Percentiles rank a stretch among this genome's conserved stretches.
phyloP scores from a whole-genome alignment of 1,140 invertebrate species.

The Microplitis demolitor region DNA sequence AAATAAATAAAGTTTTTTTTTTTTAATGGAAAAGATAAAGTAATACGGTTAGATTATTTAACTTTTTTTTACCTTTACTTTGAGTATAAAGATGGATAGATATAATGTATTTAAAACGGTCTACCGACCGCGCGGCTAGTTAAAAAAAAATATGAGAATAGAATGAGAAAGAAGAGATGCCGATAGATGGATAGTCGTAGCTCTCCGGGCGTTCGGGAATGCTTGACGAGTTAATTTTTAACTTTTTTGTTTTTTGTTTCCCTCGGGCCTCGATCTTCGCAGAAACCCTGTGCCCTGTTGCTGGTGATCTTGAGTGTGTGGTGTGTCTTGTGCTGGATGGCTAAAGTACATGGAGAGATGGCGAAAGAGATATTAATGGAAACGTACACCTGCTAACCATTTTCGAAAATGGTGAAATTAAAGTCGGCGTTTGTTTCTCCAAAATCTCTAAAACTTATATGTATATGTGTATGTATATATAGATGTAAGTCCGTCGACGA shows the following conservation, averaged over 20 bases:
- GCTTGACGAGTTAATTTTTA: conserved; percentile 11
- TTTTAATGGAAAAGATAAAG: conserved; percentile 1
- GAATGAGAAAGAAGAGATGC: neutral
- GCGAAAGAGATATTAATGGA: conserved; percentile 21
- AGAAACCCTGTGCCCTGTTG: neutral
- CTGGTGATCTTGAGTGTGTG: neutral
- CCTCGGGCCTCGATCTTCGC: neutral
- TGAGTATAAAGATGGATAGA: neutral
- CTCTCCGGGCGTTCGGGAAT: neutral
- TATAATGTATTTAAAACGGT: neutral
- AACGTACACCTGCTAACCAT: conserved; percentile 22
- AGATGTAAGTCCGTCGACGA: neutral
- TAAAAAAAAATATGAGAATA: neutral
- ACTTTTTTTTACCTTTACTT: neutral
- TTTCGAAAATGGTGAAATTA: conserved; percentile 16
- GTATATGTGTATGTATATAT: neutral
- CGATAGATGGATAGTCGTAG: neutral
- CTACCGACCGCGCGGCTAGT: too few relatives aligned
- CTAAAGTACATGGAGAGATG: neutral
- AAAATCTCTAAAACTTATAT: neutral
- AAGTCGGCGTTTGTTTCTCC: conserved; percentile 11
- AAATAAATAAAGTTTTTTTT: neutral
- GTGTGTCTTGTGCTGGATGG: too few relatives aligned
- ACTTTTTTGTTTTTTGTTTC: neutral
- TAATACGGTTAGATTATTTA: neutral